phyloP scores from a whole-genome alignment of 2,888 invertebrate genomes.

The Oxycera nigricornis region DNA sequence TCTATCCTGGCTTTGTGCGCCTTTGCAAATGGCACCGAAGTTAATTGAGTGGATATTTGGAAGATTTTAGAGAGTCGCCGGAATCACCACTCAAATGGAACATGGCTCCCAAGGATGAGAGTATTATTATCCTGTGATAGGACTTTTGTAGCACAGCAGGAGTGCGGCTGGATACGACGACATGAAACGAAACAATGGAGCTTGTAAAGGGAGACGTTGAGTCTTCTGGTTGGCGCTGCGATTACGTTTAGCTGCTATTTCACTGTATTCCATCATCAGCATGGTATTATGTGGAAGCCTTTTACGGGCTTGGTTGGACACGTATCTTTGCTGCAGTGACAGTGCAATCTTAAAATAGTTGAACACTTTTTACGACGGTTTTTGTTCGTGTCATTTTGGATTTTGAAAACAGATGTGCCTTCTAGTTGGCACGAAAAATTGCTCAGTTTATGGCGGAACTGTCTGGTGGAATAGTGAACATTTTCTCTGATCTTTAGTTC shows the following conservation, averaged over 20 bases:
- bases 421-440: too few relatives aligned
- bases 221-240: neutral
- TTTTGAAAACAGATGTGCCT: too few relatives aligned
- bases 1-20: conserved; percentile 23
- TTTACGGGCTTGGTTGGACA: neutral
- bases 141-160: conserved; percentile 1
- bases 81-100: neutral
- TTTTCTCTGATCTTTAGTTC: too few relatives aligned
- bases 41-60: conserved; percentile 45
- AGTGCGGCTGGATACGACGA: neutral
- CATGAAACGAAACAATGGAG: neutral
- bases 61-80: conserved; percentile 2
- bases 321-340: neutral
- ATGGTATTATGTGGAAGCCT: neutral
- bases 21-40: conserved; percentile 45
- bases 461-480: too few relatives aligned
- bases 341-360: too few relatives aligned
- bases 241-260: neutral
- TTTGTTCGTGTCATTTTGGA: too few relatives aligned
- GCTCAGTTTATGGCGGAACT: too few relatives aligned
- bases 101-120: neutral
- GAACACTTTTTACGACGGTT: too few relatives aligned
- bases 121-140: conserved; percentile 8
- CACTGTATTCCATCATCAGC: neutral
- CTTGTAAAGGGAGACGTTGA: neutral